Conservation (phyloP, 2,113 vertebrate genomes). For the Leucopternis melanops region DNA sequence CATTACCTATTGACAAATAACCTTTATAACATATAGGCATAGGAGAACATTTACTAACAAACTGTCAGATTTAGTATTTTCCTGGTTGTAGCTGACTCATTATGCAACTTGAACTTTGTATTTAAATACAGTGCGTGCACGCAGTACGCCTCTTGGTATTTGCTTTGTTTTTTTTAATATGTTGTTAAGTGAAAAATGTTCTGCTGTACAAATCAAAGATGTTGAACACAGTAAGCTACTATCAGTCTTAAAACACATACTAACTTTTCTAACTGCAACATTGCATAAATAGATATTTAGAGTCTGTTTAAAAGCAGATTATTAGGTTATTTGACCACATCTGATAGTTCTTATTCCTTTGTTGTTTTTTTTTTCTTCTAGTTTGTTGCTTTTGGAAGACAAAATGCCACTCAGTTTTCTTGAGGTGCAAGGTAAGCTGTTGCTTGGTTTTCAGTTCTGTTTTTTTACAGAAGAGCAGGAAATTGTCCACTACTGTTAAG, state of each 20-base stretch:
- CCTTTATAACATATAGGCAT: not conserved
- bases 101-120: not conserved
- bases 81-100: not conserved
- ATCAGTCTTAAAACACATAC: not conserved
- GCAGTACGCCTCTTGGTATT: not conserved
- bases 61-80: not conserved
- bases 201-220: not conserved
- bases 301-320: constrained; percentile 1
- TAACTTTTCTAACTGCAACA: not conserved
- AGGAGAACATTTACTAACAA: not conserved
- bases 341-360: too few species aligned
- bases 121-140: not conserved
- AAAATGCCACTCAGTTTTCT: too few species aligned
- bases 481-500: not conserved
- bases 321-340: too few species aligned
- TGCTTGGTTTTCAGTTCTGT: not conserved
- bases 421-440: too few species aligned
- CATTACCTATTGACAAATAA: not conserved
- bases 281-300: constrained; percentile 23
- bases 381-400: too few species aligned
- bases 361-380: too few species aligned
- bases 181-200: constrained; percentile 4
- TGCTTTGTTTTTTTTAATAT: not conserved
- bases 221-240: not conserved
- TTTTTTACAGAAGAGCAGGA: not conserved